Conservation (phyloP, 2,113 vertebrate species). For the Poecilia latipinna region DNA sequence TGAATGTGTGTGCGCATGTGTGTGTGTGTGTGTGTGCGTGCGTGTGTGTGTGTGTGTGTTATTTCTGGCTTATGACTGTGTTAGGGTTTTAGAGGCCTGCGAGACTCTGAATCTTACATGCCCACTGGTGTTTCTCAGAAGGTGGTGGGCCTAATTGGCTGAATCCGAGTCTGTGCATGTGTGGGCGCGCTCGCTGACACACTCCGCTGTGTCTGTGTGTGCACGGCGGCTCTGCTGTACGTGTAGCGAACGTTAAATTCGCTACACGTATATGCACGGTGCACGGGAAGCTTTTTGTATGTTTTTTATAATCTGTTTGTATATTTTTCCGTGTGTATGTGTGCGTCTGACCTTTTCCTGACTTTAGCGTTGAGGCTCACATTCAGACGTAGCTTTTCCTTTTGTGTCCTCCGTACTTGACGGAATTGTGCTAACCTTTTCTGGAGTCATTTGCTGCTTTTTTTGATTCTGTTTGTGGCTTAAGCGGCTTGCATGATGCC, state of each 20-base stretch:
- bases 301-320: constrained; percentile 51
- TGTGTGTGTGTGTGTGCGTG: constrained; percentile 46
- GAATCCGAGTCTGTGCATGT: constrained; percentile 47
- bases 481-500: constrained; percentile 47
- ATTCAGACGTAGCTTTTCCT: constrained; percentile 67
- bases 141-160: constrained; percentile 74
- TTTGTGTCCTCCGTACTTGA: constrained; percentile 63
- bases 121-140: constrained; percentile 76
- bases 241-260: constrained; percentile 16
- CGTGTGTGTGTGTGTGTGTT: constrained; percentile 64
- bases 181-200: constrained; percentile 16
- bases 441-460: constrained; percentile 68
- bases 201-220: constrained; percentile 21
- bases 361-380: constrained; percentile 59
- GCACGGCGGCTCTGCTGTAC: background rate
- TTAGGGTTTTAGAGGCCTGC: constrained; percentile 73
- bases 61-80: constrained; percentile 75
- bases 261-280: background rate
- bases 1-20: constrained; percentile 20
- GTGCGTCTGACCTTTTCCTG: constrained; percentile 61
- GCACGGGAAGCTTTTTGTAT: constrained; percentile 18
- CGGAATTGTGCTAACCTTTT: constrained; percentile 79
- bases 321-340: constrained; percentile 6
- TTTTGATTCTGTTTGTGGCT: constrained; percentile 44
- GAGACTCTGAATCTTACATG: constrained; percentile 68